A percentile compares a stretch with the other conserved stretches of the same genome.
Conservation (phyloP, 2,797 vertebrate species). For the Phaenicophaeus curvirostris region DNA sequence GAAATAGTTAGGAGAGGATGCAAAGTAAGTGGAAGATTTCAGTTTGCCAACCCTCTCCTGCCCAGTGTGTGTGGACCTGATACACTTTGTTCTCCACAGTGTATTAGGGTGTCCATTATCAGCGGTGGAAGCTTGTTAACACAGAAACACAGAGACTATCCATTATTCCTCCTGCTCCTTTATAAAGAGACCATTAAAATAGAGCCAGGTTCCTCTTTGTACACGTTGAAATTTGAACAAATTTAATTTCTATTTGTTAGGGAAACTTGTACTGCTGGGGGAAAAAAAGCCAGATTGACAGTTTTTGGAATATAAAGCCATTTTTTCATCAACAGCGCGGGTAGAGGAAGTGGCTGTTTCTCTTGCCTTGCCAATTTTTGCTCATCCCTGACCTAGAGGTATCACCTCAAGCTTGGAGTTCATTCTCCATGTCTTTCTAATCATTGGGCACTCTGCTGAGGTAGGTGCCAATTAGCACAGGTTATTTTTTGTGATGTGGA, state of each 20-base stretch:
- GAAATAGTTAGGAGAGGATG: constrained; percentile 45
- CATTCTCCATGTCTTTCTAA: constrained; percentile 53
- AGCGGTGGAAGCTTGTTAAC: constrained; percentile 72
- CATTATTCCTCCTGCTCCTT: constrained; percentile 61
- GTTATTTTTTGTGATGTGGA: constrained; percentile 48
- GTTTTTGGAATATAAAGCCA: constrained; percentile 41
- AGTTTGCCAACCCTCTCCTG: constrained; percentile 17
- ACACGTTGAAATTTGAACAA: constrained; percentile 58
- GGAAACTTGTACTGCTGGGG: constrained; percentile 36
- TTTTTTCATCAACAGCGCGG: constrained; percentile 28
- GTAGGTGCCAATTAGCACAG: constrained; percentile 37
- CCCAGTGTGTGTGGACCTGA: constrained; percentile 11
- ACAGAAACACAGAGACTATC: constrained; percentile 20
- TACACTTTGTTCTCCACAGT: constrained; percentile 67
- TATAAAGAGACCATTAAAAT: constrained; percentile 69
- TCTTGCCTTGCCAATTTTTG: constrained; percentile 45
- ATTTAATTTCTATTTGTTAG: constrained; percentile 73
- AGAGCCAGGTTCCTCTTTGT: constrained; percentile 51
- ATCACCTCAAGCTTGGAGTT: constrained; percentile 49
- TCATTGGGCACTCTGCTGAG: constrained; percentile 48
- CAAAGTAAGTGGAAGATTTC: constrained; percentile 48
- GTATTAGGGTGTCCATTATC: constrained; percentile 64
- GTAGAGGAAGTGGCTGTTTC: constrained; percentile 45
- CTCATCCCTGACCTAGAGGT: constrained; percentile 32
- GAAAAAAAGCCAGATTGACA: constrained; percentile 35